phyloP scores from a whole-genome alignment of 1,140 invertebrate genomes.

The Macrobrachium rosenbergii region DNA sequence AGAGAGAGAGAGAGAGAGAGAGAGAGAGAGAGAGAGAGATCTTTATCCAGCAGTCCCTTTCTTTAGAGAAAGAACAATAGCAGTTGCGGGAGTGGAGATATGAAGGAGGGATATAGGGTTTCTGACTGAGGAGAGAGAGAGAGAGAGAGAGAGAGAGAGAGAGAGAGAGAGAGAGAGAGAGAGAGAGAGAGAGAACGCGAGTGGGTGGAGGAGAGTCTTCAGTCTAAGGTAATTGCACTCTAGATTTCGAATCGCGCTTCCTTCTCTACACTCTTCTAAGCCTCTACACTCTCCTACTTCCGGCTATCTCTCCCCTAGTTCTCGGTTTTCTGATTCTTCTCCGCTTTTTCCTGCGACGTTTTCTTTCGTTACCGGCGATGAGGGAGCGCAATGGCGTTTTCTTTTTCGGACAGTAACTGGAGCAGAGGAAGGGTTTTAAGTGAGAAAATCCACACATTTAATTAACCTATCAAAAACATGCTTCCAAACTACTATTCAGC shows the following conservation, averaged over 20 bases:
- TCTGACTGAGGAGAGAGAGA: slow-evolving; percentile 6
- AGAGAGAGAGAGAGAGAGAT: neutral
- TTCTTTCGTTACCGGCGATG: neutral
- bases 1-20: slow-evolving; percentile 20
- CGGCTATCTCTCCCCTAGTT: neutral
- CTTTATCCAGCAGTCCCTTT: too few species aligned
- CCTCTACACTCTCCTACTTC: neutral
- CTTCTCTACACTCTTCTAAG: neutral
- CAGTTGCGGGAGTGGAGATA: neutral
- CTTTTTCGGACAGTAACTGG: too few species aligned
- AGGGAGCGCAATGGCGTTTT: too few species aligned
- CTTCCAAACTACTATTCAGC: too few species aligned
- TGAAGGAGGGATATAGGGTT: slow-evolving; percentile 5
- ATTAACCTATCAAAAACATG: too few species aligned
- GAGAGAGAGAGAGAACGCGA: slow-evolving; percentile 18
- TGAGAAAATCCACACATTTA: too few species aligned
- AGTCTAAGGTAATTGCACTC: slow-evolving; percentile 18
- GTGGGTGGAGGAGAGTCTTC: neutral
- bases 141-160: slow-evolving; percentile 22
- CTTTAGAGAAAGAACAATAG: too few species aligned
- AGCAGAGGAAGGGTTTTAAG: too few species aligned
- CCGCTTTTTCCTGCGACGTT: too few species aligned
- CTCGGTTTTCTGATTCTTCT: too few species aligned
- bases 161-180: slow-evolving; percentile 24
- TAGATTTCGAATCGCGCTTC: slow-evolving; percentile 24